Percentiles rank a stretch among this genome's conserved stretches.
Conservation (phyloP, 2,113 vertebrate species). For the Mixornis gularis region DNA sequence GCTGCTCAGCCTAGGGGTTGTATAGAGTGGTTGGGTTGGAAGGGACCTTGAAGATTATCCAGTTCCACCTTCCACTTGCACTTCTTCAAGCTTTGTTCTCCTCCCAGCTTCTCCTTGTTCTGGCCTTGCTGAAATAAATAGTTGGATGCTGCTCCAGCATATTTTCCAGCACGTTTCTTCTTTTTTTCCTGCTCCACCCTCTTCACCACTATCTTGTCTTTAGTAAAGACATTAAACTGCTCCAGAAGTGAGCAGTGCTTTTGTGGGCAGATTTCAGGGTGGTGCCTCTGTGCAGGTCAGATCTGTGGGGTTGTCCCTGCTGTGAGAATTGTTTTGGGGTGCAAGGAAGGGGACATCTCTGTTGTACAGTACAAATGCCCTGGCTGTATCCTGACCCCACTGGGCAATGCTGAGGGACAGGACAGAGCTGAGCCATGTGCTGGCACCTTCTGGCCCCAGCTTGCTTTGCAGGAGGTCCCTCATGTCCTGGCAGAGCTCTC, state of each 20-base stretch:
- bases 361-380: fast-evolving
- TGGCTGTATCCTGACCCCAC: background rate
- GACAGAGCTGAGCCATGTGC: background rate
- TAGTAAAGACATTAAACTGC: background rate
- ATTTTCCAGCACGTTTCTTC: background rate
- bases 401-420: background rate
- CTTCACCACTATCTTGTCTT: background rate
- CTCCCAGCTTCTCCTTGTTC: background rate
- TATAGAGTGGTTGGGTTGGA: background rate
- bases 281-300: background rate
- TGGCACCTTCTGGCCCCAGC: fast-evolving
- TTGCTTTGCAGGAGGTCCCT: background rate
- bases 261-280: background rate
- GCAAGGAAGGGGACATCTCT: background rate
- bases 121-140: background rate
- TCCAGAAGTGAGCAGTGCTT: background rate
- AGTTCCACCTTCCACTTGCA: background rate
- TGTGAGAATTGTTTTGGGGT: background rate
- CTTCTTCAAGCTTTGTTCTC: background rate
- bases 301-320: background rate
- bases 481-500: background rate
- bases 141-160: background rate
- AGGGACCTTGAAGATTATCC: background rate
- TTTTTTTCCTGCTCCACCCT: background rate
- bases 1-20: background rate